These are phyloP conservation scores for Brachionus angularis DNA, from an alignment of 1,140 invertebrate species.

Conservation along the genomic window DNA sequence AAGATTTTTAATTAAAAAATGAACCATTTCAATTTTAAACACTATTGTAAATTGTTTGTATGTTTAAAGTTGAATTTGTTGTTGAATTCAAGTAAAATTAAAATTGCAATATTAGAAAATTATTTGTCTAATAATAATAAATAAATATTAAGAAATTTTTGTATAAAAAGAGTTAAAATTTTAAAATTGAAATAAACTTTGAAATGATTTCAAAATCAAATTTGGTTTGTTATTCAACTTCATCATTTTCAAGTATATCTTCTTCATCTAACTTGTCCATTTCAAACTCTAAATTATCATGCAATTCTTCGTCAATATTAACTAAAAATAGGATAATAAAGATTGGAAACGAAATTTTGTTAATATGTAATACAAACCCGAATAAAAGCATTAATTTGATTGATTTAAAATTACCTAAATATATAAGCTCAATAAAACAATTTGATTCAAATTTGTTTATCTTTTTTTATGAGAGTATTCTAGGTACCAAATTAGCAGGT, in stretches of 20 bases:
- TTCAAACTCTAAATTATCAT: not conserved
- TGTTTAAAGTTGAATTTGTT: no score
- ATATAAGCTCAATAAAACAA: slow-evolving; percentile 11
- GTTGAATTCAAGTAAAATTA: no score
- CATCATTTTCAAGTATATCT: not conserved
- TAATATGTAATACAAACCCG: slow-evolving; percentile 10
- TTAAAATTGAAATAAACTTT: no score
- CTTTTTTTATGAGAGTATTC: slow-evolving; percentile 30
- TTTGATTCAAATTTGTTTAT: slow-evolving; percentile 12
- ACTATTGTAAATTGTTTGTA: no score
- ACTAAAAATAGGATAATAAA: slow-evolving; percentile 14
- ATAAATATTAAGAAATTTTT: no score
- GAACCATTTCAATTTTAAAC: no score
- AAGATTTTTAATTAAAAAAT: no score
- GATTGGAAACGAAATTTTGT: not conserved
- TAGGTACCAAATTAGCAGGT: not conserved
- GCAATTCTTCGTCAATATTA: slow-evolving; percentile 6
- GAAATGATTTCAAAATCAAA: not conserved
- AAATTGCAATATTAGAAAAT: no score
- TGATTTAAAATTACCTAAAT: slow-evolving; percentile 26
- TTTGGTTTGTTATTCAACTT: not conserved
- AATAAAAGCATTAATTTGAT: not conserved
- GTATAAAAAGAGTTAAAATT: no score
- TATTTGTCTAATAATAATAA: no score
- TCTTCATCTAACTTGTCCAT: not conserved